phyloP scores from a whole-genome alignment of 2,113 vertebrate genomes.

The Antechinus flavipes region DNA sequence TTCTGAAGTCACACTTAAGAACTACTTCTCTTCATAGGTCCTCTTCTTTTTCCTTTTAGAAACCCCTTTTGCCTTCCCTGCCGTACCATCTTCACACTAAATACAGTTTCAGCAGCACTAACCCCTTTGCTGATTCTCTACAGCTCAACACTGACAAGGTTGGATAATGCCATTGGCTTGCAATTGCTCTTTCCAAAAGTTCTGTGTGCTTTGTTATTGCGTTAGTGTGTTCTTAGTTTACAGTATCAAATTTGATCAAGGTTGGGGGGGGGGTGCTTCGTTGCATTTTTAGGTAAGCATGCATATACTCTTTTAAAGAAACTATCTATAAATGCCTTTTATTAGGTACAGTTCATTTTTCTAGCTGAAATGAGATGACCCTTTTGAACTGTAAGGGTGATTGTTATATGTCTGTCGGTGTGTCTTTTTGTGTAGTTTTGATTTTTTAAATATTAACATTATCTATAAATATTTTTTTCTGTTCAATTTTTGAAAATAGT shows the following conservation, averaged over 20 bases:
- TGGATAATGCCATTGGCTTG: slow-evolving; percentile 78
- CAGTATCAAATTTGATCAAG: not conserved
- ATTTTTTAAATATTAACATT: slow-evolving; percentile 38
- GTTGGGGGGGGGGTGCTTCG: not conserved
- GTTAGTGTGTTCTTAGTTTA: slow-evolving; percentile 56
- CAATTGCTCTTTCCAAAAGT: slow-evolving; percentile 67
- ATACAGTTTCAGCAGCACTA: slow-evolving; percentile 88
- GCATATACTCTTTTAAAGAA: slow-evolving; percentile 42
- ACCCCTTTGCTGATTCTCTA: slow-evolving; percentile 89
- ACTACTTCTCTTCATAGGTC: slow-evolving; percentile 63
- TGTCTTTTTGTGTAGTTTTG: slow-evolving; percentile 44
- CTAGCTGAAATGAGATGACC: slow-evolving; percentile 6
- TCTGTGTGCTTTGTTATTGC: slow-evolving; percentile 62
- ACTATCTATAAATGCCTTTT: slow-evolving; percentile 2
- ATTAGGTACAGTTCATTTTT: slow-evolving; percentile 46
- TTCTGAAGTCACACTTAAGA: slow-evolving; percentile 29
- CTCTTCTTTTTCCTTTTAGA: slow-evolving; percentile 90
- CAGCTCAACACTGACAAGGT: slow-evolving; percentile 86
- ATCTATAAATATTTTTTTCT: slow-evolving; percentile 13
- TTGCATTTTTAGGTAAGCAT: slow-evolving; percentile 64
- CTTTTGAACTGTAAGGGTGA: slow-evolving; percentile 64
- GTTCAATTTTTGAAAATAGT: slow-evolving; percentile 14
- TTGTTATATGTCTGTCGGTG: not conserved
- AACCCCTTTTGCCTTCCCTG: slow-evolving; percentile 86
- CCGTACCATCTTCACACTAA: slow-evolving; percentile 87